These are phyloP conservation scores for Andrena praecox DNA, from an alignment of 2,888 invertebrate genomes.

Conservation along the genomic window DNA sequence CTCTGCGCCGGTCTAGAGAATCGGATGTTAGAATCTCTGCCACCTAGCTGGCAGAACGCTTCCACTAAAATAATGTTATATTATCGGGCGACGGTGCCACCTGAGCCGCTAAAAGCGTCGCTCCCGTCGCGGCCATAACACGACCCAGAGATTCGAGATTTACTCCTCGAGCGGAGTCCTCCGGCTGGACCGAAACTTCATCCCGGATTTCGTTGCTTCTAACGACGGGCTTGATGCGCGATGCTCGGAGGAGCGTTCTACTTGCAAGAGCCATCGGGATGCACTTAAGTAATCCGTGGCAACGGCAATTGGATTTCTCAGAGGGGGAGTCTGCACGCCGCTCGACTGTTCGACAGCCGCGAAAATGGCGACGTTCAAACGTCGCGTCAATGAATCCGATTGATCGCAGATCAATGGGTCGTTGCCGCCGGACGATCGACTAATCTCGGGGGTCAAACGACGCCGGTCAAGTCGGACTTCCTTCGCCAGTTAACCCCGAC, in stretches of 20 bases:
- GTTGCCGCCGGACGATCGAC: constrained; percentile 75
- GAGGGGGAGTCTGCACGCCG: not conserved
- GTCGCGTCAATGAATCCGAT: constrained; percentile 82
- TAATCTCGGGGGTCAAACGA: constrained; percentile 80
- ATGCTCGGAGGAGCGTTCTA: not conserved
- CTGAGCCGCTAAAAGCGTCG: constrained; percentile 81
- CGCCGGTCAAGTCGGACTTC: constrained; percentile 81
- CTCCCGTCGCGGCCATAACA: constrained; percentile 66
- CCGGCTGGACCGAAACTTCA: not conserved
- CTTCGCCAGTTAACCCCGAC: constrained; percentile 82
- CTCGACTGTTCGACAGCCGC: constrained; percentile 40
- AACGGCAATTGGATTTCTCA: constrained; percentile 24
- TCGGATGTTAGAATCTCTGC: constrained; percentile 72
- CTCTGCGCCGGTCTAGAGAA: constrained; percentile 47
- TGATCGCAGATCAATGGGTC: constrained; percentile 84
- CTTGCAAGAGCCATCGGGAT: not conserved
- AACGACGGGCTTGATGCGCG: not conserved
- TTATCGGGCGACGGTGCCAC: constrained; percentile 73
- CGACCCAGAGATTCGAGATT: constrained; percentile 68
- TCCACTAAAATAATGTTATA: constrained; percentile 76
- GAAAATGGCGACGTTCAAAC: constrained; percentile 58
- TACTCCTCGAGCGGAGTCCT: constrained; percentile 53
- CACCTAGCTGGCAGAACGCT: constrained; percentile 63
- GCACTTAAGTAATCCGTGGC: constrained; percentile 9
- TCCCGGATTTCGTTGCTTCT: not conserved